Percentiles rank a stretch among this genome's conserved stretches.
Conservation (phyloP, 2,888 invertebrate genomes). For the Stenolophus ochropezus region DNA sequence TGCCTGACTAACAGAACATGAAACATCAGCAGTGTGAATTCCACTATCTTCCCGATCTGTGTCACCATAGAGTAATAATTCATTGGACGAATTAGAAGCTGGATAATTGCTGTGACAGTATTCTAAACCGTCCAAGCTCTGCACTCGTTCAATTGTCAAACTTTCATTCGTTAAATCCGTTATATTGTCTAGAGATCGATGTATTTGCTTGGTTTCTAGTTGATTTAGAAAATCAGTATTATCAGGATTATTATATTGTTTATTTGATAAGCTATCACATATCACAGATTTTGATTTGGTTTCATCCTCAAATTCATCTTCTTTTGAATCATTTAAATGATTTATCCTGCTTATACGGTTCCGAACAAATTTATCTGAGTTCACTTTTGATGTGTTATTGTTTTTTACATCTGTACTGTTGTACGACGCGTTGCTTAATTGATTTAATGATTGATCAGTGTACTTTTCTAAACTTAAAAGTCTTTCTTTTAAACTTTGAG, state of each 20-base stretch:
- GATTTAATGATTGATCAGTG: constrained; percentile 74
- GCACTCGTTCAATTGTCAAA: constrained; percentile 74
- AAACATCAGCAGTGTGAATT: constrained; percentile 86
- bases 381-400: constrained; percentile 51
- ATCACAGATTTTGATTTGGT: constrained; percentile 55
- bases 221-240: constrained; percentile 73
- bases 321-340: neutral
- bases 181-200: constrained; percentile 79
- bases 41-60: constrained; percentile 87
- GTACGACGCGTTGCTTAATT: neutral
- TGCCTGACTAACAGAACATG: constrained; percentile 83
- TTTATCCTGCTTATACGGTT: constrained; percentile 50
- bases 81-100: constrained; percentile 76
- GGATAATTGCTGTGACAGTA: constrained; percentile 74
- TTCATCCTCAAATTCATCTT: constrained; percentile 11
- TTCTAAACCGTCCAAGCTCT: constrained; percentile 79
- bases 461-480: constrained; percentile 82
- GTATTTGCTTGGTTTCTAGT: constrained; percentile 69
- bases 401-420: constrained; percentile 52
- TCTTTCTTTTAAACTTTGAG: constrained; percentile 84
- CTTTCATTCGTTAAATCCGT: constrained; percentile 49
- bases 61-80: constrained; percentile 77
- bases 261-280: constrained; percentile 62
- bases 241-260: constrained; percentile 76
- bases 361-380: constrained; percentile 53